These are phyloP conservation scores for Enteromius afrohamiltoni DNA, from an alignment of 2,797 vertebrate species.

Conservation along the genomic window DNA sequence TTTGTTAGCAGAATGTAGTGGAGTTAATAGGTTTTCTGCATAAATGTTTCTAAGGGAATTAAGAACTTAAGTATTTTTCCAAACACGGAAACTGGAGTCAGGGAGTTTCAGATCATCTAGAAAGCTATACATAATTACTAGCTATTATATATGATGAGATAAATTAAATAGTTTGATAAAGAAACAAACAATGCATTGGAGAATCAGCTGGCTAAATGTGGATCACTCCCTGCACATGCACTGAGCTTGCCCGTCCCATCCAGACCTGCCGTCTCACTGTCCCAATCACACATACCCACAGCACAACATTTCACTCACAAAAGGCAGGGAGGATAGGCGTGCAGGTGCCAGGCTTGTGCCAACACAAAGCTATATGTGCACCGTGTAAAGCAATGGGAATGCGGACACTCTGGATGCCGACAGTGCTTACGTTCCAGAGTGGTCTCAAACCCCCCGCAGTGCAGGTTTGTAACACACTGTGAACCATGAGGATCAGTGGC, in stretches of 20 bases:
- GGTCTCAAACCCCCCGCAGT: slow-evolving; percentile 92
- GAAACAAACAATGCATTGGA: slow-evolving; percentile 2
- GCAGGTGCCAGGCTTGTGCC: slow-evolving; percentile 36
- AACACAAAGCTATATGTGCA: slow-evolving; percentile 47
- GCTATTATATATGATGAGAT: neutral
- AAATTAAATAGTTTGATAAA: neutral
- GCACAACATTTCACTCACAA: slow-evolving; percentile 25
- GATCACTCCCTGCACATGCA: slow-evolving; percentile 13
- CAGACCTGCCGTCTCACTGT: neutral
- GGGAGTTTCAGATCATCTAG: neutral
- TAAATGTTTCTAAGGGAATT: neutral
- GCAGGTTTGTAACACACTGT: slow-evolving; percentile 97
- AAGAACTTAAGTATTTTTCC: neutral
- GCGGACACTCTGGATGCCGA: slow-evolving; percentile 70
- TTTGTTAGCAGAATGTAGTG: neutral
- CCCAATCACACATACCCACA: slow-evolving; percentile 33
- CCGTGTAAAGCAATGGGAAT: slow-evolving; percentile 67
- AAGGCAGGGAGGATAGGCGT: slow-evolving; percentile 19
- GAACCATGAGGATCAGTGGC: slow-evolving; percentile 96
- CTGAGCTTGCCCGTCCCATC: neutral
- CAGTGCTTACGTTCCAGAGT: slow-evolving; percentile 92
- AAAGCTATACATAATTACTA: neutral
- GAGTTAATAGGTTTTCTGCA: neutral
- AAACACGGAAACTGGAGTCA: neutral
- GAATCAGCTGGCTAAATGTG: slow-evolving; percentile 8